Base-by-base conservation (phyloP, 2,888 invertebrate species). In the Flexamia atlantica region DNA sequence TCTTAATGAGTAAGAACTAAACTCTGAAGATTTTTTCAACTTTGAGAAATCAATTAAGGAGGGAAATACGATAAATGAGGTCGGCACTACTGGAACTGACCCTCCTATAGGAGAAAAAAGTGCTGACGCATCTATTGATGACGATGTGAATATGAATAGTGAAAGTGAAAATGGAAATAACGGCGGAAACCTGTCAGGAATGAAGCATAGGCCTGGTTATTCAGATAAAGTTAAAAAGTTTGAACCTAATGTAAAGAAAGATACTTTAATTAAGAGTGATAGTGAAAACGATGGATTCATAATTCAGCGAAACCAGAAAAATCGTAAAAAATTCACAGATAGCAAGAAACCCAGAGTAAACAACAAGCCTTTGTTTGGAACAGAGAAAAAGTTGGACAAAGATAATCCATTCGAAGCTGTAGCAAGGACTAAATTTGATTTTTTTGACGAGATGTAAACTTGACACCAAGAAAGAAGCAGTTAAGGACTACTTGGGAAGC, bases 361-460 rank as follows among this genome's bases (percentile, higher is more conserved):
- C n/a, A 3, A 36, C 23, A 68, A 68, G 36, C 68, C 30, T 4
- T 68, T 68, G 32, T 30, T 68, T 36, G 68, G 30, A 17, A 28
- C 68, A 20, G 68, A 32, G 5, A 68, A 68, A n/a, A n/a, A n/a
- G n/a, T n/a, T n/a, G 32, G 68, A 2, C 5, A 14, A 68, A 4
- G 28, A 32, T 30, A 68, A 4, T n/a, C 10, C 14, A 30, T 68
- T 68, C 7, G 68, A 32, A 2, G 68, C 30, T 30, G 68, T 30
- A 5, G 14, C 68, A 20, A 30, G 30, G 30, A n/a, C n/a, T n/a
- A 30, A 68, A 68, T 17, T 40, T 36, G 72, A 40, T 72, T 40
- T 72, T 72, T 72, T n/a, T 23, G 1, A 40, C 72, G 25, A 72
- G 72, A 40, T 72, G 36, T 42, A 40, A 72, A 20, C 7, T 20